These are phyloP conservation scores for Tachina lurida DNA, from an alignment of 2,888 invertebrate species.

Conservation along the genomic window DNA sequence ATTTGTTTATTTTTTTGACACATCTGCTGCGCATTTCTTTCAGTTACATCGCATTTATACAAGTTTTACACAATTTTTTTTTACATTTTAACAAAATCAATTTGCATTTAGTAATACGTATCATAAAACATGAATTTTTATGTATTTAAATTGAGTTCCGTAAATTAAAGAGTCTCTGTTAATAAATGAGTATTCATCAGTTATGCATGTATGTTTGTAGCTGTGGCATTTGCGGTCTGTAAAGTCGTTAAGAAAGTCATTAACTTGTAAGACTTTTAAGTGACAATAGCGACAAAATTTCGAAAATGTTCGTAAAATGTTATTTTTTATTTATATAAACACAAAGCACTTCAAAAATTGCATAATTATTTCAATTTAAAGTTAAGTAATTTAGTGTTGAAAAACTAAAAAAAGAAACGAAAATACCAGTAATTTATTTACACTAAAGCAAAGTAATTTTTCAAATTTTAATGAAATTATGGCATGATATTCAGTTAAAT, in stretches of 20 bases:
- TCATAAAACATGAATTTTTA: slow-evolving; percentile 29
- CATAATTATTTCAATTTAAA: background rate
- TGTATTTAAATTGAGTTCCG: slow-evolving; percentile 11
- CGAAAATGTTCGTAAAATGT: background rate
- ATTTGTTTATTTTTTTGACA: background rate
- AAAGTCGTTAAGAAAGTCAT: slow-evolving; percentile 9
- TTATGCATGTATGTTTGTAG: background rate
- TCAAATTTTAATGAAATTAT: no score
- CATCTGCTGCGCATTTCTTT: background rate
- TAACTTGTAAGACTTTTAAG: slow-evolving; percentile 16
- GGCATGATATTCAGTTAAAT: no score
- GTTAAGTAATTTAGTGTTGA: background rate
- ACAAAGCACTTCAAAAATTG: slow-evolving; percentile 1
- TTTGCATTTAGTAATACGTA: slow-evolving; percentile 17
- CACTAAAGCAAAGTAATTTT: no score
- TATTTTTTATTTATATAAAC: background rate
- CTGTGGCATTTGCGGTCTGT: slow-evolving; percentile 1
- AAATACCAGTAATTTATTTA: no score
- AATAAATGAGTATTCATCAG: slow-evolving; percentile 17
- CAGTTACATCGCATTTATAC: background rate
- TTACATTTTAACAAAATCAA: slow-evolving; percentile 6
- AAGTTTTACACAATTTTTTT: no score
- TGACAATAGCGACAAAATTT: slow-evolving; percentile 3
- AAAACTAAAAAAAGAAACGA: background rate
- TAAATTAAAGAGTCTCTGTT: slow-evolving; percentile 10